phyloP scores from a whole-genome alignment of 2,888 invertebrate species.

The Sepioteuthis lessoniana region DNA sequence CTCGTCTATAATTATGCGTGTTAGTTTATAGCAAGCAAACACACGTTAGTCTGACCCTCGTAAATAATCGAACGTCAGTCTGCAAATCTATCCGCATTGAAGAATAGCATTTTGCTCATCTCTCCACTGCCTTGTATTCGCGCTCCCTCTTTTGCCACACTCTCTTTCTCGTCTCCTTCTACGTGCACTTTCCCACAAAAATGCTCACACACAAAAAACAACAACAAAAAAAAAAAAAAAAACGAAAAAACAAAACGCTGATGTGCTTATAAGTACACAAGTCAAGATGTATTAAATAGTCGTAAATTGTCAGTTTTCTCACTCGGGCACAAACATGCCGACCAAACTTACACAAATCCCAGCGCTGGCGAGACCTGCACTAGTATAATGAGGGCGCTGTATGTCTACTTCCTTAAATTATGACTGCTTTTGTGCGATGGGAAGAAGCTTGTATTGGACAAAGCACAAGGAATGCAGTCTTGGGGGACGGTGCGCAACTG shows the following conservation, averaged over 20 bases:
- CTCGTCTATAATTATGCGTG: background rate
- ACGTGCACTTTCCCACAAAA: background rate
- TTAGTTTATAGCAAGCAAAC: background rate
- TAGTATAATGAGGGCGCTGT: background rate
- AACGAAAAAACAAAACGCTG: background rate
- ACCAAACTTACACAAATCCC: background rate
- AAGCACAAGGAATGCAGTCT: too few species aligned
- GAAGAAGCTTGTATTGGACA: background rate
- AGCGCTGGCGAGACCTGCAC: background rate
- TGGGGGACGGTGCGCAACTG: too few species aligned
- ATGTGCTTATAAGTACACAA: background rate
- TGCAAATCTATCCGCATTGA: background rate
- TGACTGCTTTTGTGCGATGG: background rate
- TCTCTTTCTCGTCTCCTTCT: background rate
- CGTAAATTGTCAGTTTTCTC: constrained; percentile 8
- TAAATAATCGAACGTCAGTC: background rate
- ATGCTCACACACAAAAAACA: background rate
- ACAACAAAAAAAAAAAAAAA: too few species aligned
- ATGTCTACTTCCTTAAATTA: background rate
- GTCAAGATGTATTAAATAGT: background rate
- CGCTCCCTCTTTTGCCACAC: background rate
- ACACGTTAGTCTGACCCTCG: background rate
- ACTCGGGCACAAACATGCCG: background rate
- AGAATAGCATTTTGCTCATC: background rate
- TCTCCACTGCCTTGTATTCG: background rate